Conservation (phyloP, 2,888 invertebrate genomes). For the Proisotoma minuta region DNA sequence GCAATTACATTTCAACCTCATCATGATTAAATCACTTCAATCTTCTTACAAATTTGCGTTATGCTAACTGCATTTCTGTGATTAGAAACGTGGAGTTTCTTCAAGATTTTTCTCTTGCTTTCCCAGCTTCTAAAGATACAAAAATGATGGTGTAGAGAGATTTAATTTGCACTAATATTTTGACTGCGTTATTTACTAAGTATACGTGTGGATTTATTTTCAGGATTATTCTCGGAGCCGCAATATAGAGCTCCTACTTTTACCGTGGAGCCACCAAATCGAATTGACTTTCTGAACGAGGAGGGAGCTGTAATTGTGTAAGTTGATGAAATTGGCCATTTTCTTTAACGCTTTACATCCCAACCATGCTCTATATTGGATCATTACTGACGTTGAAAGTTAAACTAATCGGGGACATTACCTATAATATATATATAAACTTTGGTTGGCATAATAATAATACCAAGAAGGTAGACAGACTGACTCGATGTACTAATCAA, state of each 20-base stretch:
- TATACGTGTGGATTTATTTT: too few relatives aligned
- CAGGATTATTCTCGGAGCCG: constrained; percentile 30
- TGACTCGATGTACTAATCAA: too few relatives aligned
- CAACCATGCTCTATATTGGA: too few relatives aligned
- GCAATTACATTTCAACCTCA: constrained; percentile 5
- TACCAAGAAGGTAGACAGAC: too few relatives aligned
- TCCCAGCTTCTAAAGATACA: too few relatives aligned
- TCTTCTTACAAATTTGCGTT: constrained; percentile 1
- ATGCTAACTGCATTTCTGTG: neutral
- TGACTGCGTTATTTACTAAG: too few relatives aligned
- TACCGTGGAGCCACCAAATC: constrained; percentile 40
- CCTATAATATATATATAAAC: too few relatives aligned
- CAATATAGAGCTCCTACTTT: constrained; percentile 37
- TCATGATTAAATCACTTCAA: neutral
- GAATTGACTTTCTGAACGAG: constrained; percentile 46
- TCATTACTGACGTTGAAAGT: neutral
- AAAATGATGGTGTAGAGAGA: too few relatives aligned
- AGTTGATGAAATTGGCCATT: constrained; percentile 18
- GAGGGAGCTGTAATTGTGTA: constrained; percentile 42
- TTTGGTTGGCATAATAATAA: too few relatives aligned
- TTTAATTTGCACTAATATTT: too few relatives aligned
- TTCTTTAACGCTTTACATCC: constrained; percentile 5
- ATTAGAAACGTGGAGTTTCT: too few relatives aligned
- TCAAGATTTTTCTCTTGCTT: too few relatives aligned
- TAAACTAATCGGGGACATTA: neutral